Evolutionary conservation across 2,113 vertebrate genomes (phyloP).

Genomic region (Ceyx melanurus): DNA sequence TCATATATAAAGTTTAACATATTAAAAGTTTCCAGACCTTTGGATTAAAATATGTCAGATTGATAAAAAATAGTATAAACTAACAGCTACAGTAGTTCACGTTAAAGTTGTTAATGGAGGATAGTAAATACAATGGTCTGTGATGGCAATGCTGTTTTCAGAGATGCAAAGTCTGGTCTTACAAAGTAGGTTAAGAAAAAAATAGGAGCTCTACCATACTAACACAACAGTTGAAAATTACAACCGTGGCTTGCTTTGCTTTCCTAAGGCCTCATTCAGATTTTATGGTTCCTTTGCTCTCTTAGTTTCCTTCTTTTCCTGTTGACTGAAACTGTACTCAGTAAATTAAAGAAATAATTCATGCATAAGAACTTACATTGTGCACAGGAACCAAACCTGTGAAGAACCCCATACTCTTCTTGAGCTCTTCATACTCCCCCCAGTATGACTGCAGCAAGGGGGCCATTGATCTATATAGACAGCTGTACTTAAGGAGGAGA

Average conservation of each 20-base stretch:
- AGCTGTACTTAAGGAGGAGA: neutral
- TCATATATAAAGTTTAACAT: neutral
- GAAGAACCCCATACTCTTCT: neutral
- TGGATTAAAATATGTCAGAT: neutral
- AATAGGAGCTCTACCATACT: neutral
- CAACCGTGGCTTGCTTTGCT: neutral
- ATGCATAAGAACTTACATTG: neutral
- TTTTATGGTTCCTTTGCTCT: neutral
- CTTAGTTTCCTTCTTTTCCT: neutral
- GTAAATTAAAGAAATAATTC: neutral
- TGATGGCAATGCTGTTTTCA: neutral
- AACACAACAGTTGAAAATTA: neutral
- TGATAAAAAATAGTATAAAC: neutral
- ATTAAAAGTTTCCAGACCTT: neutral
- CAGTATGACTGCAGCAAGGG: too few relatives aligned
- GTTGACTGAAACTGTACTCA: neutral
- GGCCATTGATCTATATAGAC: rapidly evolving
- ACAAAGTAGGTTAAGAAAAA: neutral
- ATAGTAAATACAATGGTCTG: rapidly evolving
- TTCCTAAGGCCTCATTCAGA: neutral
- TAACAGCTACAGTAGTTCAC: neutral
- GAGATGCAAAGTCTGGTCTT: neutral
- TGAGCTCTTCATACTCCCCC: rapidly evolving
- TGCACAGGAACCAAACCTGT: neutral
- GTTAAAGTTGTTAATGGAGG: neutral